These are phyloP conservation scores for Drosophila recens DNA, from an alignment of 2,888 invertebrate genomes.

Conservation along the genomic window DNA sequence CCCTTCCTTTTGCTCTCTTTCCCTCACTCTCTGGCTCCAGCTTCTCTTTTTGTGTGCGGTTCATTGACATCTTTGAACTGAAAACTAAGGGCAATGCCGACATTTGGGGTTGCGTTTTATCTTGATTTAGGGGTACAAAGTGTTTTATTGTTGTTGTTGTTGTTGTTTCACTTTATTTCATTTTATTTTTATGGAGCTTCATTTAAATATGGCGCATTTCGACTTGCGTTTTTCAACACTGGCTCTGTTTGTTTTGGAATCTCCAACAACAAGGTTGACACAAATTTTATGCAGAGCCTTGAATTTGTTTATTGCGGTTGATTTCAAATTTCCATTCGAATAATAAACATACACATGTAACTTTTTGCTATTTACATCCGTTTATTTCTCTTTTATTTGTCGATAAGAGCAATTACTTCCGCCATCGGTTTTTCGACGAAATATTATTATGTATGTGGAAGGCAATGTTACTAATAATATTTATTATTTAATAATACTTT, in stretches of 20 bases:
- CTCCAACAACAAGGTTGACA: constrained; percentile 1
- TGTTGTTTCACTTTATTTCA: not conserved
- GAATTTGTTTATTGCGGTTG: constrained; percentile 1
- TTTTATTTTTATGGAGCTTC: constrained; percentile 6
- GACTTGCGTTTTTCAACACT: constrained; percentile 25
- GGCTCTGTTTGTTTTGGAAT: not conserved
- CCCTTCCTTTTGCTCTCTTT: not conserved
- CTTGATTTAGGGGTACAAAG: constrained; percentile 23
- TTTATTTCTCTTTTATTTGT: not conserved
- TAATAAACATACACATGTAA: not conserved
- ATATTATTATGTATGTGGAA: not conserved
- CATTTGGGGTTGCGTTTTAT: constrained; percentile 42
- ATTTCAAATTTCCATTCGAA: constrained; percentile 14
- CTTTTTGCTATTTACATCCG: not conserved
- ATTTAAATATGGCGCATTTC: constrained; percentile 20
- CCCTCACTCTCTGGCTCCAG: constrained; percentile 1
- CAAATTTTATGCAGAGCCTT: constrained; percentile 4
- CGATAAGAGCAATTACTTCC: constrained; percentile 7
- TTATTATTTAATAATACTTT: not conserved
- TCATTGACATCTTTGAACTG: constrained; percentile 41
- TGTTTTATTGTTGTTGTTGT: constrained; percentile 21
- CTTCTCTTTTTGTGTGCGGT: constrained; percentile 20
- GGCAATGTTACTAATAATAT: not conserved
- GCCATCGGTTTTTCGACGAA: not conserved
- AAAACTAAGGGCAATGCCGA: constrained; percentile 27